Conservation (phyloP, 2,888 invertebrate genomes). For the Harpalus rufipes region DNA sequence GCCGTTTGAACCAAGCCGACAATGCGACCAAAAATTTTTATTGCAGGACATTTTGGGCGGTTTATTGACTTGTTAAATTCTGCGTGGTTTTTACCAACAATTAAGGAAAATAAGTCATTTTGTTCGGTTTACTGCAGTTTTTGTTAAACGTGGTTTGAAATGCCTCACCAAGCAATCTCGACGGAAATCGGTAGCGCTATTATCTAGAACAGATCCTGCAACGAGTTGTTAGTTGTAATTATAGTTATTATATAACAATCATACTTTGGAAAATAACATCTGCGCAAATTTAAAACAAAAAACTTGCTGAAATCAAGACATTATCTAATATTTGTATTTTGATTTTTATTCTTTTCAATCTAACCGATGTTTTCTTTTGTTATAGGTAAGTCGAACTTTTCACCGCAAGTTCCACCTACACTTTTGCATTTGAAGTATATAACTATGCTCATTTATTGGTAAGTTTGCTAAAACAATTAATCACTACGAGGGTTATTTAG, state of each 20-base stretch:
- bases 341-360: neutral
- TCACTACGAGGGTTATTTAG: no score
- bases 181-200: slow-evolving; percentile 30
- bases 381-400: neutral
- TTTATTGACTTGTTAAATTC: slow-evolving; percentile 65
- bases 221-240: slow-evolving; percentile 8
- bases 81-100: slow-evolving; percentile 54
- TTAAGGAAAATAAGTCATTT: slow-evolving; percentile 64
- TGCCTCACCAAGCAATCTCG: neutral
- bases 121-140: slow-evolving; percentile 51
- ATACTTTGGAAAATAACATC: slow-evolving; percentile 31
- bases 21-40: slow-evolving; percentile 64
- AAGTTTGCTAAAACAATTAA: neutral
- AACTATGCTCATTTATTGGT: neutral
- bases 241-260: slow-evolving; percentile 49
- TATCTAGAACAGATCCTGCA: slow-evolving; percentile 37
- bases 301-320: slow-evolving; percentile 19
- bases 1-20: slow-evolving; percentile 56
- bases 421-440: neutral
- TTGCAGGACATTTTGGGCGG: slow-evolving; percentile 63
- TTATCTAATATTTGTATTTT: slow-evolving; percentile 17
- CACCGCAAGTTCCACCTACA: neutral
- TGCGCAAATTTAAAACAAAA: slow-evolving; percentile 20
- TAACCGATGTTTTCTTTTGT: neutral
- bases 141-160: slow-evolving; percentile 31